Conservation (phyloP, 2,797 vertebrate species). For the Melanotaenia nigrans region DNA sequence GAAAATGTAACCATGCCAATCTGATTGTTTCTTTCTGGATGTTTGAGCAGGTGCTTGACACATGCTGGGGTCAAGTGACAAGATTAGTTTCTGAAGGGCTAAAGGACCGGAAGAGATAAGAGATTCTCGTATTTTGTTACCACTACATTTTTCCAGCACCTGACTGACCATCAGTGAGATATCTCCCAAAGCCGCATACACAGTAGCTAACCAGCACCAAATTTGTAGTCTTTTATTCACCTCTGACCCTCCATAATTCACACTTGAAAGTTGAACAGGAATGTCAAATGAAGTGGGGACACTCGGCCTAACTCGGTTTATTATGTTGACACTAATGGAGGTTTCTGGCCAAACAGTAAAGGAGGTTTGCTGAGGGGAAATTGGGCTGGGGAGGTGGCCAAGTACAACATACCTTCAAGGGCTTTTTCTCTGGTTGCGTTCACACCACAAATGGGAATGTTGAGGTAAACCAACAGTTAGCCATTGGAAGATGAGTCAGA, state of each 20-base stretch:
- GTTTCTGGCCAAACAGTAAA: background rate
- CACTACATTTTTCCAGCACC: background rate
- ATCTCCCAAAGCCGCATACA: background rate
- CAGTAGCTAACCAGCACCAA: background rate
- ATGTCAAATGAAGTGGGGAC: constrained; percentile 34
- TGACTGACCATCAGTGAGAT: background rate
- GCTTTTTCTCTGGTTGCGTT: background rate
- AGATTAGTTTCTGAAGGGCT: too few relatives aligned
- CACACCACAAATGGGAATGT: background rate
- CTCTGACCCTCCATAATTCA: constrained; percentile 16
- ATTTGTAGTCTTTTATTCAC: constrained; percentile 10
- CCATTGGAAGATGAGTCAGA: background rate
- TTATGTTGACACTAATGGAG: constrained; percentile 31
- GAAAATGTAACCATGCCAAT: background rate
- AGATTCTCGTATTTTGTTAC: too few relatives aligned
- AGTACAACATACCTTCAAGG: background rate
- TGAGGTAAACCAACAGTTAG: background rate
- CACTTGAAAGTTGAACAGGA: constrained; percentile 31
- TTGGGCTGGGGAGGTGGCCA: background rate
- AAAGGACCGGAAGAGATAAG: too few relatives aligned
- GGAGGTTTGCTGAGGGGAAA: background rate
- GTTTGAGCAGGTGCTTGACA: too few relatives aligned
- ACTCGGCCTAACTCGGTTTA: constrained; percentile 19
- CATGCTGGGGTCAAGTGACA: too few relatives aligned
- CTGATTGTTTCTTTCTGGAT: background rate